Evolutionary conservation across 2,113 vertebrate genomes (phyloP).

Genomic region (Oxyruncus cristatus): DNA sequence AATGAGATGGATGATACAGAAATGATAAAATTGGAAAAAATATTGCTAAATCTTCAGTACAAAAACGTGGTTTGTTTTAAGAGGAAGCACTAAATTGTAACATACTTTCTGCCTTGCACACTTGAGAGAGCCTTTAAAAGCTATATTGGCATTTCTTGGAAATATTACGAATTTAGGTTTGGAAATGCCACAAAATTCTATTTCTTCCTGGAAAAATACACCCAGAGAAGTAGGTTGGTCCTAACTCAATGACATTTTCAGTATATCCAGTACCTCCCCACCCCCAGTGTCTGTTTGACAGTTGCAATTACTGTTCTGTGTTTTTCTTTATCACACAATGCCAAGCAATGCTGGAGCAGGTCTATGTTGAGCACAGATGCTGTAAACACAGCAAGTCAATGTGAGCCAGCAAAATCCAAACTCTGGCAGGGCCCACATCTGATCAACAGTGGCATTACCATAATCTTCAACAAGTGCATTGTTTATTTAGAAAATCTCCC

Average conservation of each 20-base stretch:
- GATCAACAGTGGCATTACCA: conserved; percentile 39
- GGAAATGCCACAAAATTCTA: neutral
- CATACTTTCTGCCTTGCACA: fast-evolving
- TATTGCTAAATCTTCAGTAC: neutral
- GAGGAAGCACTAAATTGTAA: neutral
- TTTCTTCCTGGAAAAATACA: neutral
- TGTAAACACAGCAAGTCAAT: neutral
- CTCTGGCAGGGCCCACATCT: neutral
- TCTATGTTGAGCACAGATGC: neutral
- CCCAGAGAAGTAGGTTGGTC: neutral
- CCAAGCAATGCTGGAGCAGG: neutral
- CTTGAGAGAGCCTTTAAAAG: neutral
- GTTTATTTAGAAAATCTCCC: conserved; percentile 61
- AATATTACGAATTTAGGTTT: neutral
- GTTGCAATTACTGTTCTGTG: neutral
- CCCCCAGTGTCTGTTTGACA: neutral
- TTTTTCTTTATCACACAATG: neutral
- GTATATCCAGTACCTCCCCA: neutral
- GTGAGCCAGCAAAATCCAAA: neutral
- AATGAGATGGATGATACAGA: neutral
- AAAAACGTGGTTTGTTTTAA: neutral
- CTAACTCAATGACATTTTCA: neutral
- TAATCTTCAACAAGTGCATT: conserved; percentile 57
- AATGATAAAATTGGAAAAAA: neutral
- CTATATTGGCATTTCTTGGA: neutral